These are phyloP conservation scores for Sinella curviseta DNA, from an alignment of 1,140 invertebrate genomes.

Conservation along the genomic window DNA sequence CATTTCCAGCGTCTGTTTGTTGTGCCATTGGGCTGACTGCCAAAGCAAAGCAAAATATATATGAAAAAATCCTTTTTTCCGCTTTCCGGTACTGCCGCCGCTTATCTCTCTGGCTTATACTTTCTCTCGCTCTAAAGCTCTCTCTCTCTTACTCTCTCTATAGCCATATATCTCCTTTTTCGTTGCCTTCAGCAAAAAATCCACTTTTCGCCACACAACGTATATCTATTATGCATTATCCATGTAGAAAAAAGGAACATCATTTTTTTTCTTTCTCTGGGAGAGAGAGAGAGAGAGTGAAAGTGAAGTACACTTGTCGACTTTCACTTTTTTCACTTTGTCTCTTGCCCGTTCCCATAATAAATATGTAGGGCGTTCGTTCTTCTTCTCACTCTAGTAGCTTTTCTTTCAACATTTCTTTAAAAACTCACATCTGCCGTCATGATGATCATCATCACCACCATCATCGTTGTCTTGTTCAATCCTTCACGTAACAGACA, in stretches of 20 bases:
- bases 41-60: not conserved
- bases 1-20: not conserved
- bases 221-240: not conserved
- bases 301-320: not conserved
- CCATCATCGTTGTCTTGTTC: too few species aligned
- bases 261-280: too few species aligned
- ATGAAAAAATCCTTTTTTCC: too few species aligned
- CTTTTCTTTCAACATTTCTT: not conserved
- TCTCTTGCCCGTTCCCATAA: not conserved
- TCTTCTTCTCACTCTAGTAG: not conserved
- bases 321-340: not conserved
- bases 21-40: not conserved
- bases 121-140: too few species aligned
- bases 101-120: too few species aligned
- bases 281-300: not conserved
- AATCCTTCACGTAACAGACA: too few species aligned
- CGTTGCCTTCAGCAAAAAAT: not conserved
- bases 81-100: too few species aligned
- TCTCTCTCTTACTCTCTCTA: too few species aligned
- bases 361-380: not conserved
- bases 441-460: not conserved
- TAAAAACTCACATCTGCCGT: not conserved
- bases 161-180: too few species aligned
- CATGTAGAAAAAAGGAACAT: too few species aligned
- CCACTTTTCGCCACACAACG: not conserved